Conservation (phyloP, 92 coral and sea anemone genomes). For the Metridium senile region DNA sequence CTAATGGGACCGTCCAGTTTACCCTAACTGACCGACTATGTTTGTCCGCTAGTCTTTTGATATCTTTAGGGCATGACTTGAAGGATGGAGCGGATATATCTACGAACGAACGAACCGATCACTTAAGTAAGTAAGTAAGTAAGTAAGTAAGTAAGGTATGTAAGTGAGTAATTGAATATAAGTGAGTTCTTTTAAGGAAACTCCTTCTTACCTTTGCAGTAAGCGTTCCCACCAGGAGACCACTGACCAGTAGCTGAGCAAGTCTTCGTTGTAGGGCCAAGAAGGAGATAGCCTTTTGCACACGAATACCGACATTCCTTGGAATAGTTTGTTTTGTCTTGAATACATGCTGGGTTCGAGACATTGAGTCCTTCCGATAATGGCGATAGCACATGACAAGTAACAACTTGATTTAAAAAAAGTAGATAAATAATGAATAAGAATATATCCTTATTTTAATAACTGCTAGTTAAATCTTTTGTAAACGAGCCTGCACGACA, state of each 20-base stretch:
- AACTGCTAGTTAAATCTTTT: no score
- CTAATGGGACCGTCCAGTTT: conserved; percentile 20
- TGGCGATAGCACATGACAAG: conserved; percentile 25
- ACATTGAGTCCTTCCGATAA: conserved; percentile 40
- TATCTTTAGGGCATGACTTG: conserved; percentile 21
- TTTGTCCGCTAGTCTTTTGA: conserved; percentile 17
- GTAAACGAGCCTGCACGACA: no score
- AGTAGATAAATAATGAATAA: no score
- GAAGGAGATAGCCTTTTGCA: conserved; percentile 30
- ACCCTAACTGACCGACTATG: conserved; percentile 19
- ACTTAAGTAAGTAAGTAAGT: no score
- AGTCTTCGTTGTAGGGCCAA: conserved; percentile 39
- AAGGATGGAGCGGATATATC: conserved; percentile 37
- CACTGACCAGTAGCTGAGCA: conserved; percentile 38
- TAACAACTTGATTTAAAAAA: conserved; percentile 29
- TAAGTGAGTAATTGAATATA: no score
- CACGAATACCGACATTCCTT: conserved; percentile 39
- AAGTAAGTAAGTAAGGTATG: no score
- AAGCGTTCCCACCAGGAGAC: conserved; percentile 38
- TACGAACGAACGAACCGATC: no score
- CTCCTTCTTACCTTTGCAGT: conserved; percentile 35
- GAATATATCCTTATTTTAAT: no score
- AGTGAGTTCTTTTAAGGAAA: no score
- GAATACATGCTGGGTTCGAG: conserved; percentile 20
- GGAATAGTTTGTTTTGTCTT: conserved; percentile 7